phyloP scores from a whole-genome alignment of 2,113 vertebrate species.

The Numida meleagris region DNA sequence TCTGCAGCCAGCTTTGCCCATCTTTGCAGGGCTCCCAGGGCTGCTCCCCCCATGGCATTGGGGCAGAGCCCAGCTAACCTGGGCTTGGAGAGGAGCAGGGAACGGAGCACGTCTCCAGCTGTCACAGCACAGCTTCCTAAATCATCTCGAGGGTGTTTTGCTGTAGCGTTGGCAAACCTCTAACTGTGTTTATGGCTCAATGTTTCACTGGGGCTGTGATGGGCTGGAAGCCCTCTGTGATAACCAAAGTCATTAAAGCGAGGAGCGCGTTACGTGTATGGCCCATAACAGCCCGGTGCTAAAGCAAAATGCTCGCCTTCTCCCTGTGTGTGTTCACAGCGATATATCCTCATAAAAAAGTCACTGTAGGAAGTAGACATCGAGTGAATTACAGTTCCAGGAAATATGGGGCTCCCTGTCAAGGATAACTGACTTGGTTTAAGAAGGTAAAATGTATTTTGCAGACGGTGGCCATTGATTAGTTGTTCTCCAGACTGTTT shows the following conservation, averaged over 20 bases:
- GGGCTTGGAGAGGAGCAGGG: background rate
- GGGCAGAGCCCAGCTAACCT: background rate
- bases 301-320: background rate
- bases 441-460: slow-evolving; percentile 12
- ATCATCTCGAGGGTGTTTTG: background rate
- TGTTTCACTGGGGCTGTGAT: slow-evolving; percentile 5
- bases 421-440: background rate
- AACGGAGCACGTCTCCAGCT: background rate
- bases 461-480: slow-evolving; percentile 2
- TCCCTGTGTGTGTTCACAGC: background rate
- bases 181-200: background rate
- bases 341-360: background rate
- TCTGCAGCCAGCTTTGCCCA: background rate
- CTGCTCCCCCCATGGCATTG: background rate
- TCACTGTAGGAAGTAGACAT: background rate
- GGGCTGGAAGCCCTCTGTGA: background rate
- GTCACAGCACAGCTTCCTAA: background rate
- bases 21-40: background rate
- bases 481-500: background rate
- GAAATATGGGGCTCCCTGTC: background rate
- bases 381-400: background rate
- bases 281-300: background rate
- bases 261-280: background rate
- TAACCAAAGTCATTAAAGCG: background rate
- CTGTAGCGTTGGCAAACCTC: background rate